Conservation (phyloP, 2,797 vertebrate species). For the Synaphobranchus kaupii region DNA sequence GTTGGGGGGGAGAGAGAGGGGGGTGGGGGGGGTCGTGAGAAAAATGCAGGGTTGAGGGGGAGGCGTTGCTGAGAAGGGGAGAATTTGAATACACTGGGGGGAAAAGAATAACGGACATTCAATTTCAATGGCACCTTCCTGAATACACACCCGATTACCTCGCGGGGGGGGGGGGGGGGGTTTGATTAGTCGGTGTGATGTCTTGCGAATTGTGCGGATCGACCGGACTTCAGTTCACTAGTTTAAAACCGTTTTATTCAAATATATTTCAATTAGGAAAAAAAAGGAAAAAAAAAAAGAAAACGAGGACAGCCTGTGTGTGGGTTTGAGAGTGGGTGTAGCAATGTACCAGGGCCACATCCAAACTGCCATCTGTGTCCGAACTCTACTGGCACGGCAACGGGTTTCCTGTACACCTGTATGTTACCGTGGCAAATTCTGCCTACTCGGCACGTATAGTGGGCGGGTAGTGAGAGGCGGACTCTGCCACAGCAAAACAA, state of each 20-base stretch:
- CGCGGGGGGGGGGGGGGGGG: background rate
- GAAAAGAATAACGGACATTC: slow-evolving; percentile 21
- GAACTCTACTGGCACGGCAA: background rate
- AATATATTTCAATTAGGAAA: background rate
- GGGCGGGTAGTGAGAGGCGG: background rate
- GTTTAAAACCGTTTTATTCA: background rate
- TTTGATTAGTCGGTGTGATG: background rate
- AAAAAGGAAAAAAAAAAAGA: background rate
- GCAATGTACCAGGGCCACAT: slow-evolving; percentile 7
- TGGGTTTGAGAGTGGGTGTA: slow-evolving; percentile 27
- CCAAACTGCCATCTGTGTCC: slow-evolving; percentile 14
- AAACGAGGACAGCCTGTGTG: slow-evolving; percentile 18
- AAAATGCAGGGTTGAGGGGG: slow-evolving; percentile 41
- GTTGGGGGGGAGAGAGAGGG: background rate
- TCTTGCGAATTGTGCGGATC: too few species aligned
- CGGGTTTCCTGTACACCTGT: background rate
- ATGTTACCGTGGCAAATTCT: background rate
- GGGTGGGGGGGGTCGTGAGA: slow-evolving; percentile 26
- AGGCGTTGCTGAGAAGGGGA: slow-evolving; percentile 17
- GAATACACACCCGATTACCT: background rate
- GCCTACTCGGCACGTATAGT: background rate
- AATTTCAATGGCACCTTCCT: slow-evolving; percentile 18
- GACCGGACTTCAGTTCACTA: background rate
- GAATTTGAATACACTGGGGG: background rate
- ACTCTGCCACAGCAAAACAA: background rate